These are phyloP conservation scores for Chelonoidis abingdonii DNA, from an alignment of 2,113 vertebrate species.

Conservation along the genomic window DNA sequence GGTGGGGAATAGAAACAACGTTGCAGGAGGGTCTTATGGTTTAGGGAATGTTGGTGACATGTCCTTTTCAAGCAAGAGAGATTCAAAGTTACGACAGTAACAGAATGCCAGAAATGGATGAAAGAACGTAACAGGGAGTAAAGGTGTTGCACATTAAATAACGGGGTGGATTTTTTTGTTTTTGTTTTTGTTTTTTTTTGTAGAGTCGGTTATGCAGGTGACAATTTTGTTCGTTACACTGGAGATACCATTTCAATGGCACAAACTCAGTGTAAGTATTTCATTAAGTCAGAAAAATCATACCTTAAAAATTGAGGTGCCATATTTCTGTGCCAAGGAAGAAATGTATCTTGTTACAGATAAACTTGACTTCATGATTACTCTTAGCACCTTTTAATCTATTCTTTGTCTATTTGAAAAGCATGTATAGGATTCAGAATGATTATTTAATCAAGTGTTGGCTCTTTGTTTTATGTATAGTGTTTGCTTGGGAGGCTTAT, in stretches of 20 bases:
- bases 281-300: background rate
- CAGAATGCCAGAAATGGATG: background rate
- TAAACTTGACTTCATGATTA: background rate
- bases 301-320: background rate
- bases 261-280: conserved; percentile 93
- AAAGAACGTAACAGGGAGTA: background rate
- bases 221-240: conserved; percentile 95
- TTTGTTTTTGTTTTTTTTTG: conserved; percentile 48
- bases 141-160: rapidly evolving
- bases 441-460: background rate
- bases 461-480: conserved; percentile 72
- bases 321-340: background rate
- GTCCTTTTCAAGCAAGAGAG: background rate
- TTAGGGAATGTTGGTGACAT: background rate
- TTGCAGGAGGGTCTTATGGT: background rate
- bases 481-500: conserved; percentile 99
- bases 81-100: background rate
- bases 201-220: conserved; percentile 96
- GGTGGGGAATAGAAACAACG: background rate
- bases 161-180: background rate
- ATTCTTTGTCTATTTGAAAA: background rate
- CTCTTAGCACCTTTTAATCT: background rate
- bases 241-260: conserved; percentile 97
- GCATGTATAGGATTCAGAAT: background rate
- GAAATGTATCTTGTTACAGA: background rate